These are phyloP conservation scores for Oxycera nigricornis DNA, from an alignment of 2,888 invertebrate species.

Conservation along the genomic window DNA sequence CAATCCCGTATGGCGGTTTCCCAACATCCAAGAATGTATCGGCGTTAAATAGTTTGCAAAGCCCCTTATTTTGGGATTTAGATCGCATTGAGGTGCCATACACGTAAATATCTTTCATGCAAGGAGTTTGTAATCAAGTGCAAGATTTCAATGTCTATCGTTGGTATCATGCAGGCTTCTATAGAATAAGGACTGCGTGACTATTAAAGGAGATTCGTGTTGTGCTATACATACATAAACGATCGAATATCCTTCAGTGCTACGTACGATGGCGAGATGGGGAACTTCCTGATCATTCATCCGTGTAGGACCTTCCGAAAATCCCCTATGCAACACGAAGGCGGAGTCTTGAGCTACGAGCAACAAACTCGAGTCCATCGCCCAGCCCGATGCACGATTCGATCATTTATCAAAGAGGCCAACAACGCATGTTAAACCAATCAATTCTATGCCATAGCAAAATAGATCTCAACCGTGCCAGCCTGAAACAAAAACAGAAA, in stretches of 20 bases:
- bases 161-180: background rate
- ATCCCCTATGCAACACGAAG: slow-evolving; percentile 3
- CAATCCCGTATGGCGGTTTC: slow-evolving; percentile 29
- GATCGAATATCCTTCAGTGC: too few relatives aligned
- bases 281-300: too few relatives aligned
- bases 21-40: slow-evolving; percentile 39
- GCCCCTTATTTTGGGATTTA: slow-evolving; percentile 40
- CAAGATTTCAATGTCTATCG: background rate
- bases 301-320: background rate
- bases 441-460: slow-evolving; percentile 33
- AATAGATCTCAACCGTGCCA: background rate
- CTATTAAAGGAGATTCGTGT: background rate
- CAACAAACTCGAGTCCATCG: background rate
- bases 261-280: too few relatives aligned
- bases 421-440: slow-evolving; percentile 43
- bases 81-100: too few relatives aligned
- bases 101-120: background rate
- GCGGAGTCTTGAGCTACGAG: slow-evolving; percentile 32
- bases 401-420: slow-evolving; percentile 44
- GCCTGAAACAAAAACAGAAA: slow-evolving; percentile 26
- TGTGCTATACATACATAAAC: too few relatives aligned
- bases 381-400: slow-evolving; percentile 1
- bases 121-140: background rate
- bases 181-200: background rate
- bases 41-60: slow-evolving; percentile 43